Evolutionary conservation across 2,797 vertebrate genomes (phyloP).

Genomic region (Macropodus opercularis): DNA sequence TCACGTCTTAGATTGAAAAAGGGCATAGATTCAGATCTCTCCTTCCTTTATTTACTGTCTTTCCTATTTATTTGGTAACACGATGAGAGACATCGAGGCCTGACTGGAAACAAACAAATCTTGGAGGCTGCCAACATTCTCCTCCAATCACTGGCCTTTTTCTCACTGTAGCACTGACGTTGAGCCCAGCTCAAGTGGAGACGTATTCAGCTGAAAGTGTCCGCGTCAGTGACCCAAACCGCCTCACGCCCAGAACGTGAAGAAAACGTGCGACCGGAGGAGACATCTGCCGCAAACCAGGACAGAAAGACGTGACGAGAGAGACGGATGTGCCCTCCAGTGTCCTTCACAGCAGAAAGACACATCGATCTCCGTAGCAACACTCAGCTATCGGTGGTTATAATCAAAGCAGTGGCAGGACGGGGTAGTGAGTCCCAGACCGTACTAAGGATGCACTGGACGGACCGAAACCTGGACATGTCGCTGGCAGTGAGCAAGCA

Average conservation of each 20-base stretch:
- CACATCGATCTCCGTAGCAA: too few relatives aligned
- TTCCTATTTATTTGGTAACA: slow-evolving; percentile 3
- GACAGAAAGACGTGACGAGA: slow-evolving; percentile 5
- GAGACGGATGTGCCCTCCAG: too few relatives aligned
- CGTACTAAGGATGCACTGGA: too few relatives aligned
- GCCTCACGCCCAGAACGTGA: slow-evolving; percentile 22
- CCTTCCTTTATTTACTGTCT: background rate
- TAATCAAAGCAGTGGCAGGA: too few relatives aligned
- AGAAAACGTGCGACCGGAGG: slow-evolving; percentile 33
- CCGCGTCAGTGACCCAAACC: slow-evolving; percentile 40
- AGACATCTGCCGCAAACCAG: slow-evolving; percentile 30
- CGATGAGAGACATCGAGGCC: slow-evolving; percentile 1
- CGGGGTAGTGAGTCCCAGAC: too few relatives aligned
- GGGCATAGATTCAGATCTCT: background rate
- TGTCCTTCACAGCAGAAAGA: too few relatives aligned
- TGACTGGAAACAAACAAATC: slow-evolving; percentile 8
- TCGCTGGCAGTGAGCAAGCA: too few relatives aligned
- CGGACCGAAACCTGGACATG: too few relatives aligned
- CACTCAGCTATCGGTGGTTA: too few relatives aligned
- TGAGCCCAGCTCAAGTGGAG: slow-evolving; percentile 31
- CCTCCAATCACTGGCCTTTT: slow-evolving; percentile 16
- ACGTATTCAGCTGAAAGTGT: slow-evolving; percentile 28
- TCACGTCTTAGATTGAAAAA: background rate
- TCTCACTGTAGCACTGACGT: slow-evolving; percentile 27
- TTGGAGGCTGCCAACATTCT: slow-evolving; percentile 13